Evolutionary conservation across 2,888 invertebrate species (phyloP), one percentile per base, ranked within the genome.

Genomic region (Orchesella flavescens): DNA sequence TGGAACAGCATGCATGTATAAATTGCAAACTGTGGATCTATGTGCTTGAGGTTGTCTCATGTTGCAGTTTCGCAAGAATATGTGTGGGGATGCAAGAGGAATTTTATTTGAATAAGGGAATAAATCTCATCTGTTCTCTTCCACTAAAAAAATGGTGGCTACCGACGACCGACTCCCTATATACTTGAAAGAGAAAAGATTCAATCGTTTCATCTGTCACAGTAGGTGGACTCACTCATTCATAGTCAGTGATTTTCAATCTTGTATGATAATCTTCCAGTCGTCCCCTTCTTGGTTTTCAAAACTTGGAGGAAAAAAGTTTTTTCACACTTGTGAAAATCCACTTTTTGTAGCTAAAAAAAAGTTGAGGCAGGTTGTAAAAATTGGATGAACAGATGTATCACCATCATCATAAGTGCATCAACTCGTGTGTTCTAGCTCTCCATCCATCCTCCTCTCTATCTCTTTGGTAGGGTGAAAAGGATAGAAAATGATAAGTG

Each of bases 401-500:
- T 55, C 63, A 49, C 12, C 61, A 74, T 65, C 49, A 53, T 65
- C 75, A 65, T 57, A 71, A 71, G 55, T 57, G 43, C 71, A 71
- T 73, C 61, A 73, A 44, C 24, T 4, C n/a, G 44, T 73, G 17
- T 19, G n/a, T 43, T 71, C 44, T 34, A 21, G 17, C 53, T 55
- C 57, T 57, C 59, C 59, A 59, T 43, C 57, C 53, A 72, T 75
- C 19, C 65, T 24, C n/a, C 19, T 49, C 49, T 65, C 55, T 55
- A 21, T 19, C 53, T 53, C 53, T 53, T 17, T 53, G 53, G 34
- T 34, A 34, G 34, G 34, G 34, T n/a, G 34, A 34, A 34, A 34
- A 34, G 7, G 23, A 21, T 53, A 66, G 34, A 19, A 49, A 61
- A 43, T 53, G 76, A 49, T 65, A 24, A 65, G 21, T 65, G 43